Evolutionary conservation across 1,140 invertebrate genomes (phyloP), one percentile per base, ranked within the genome.

Genomic region (Leptonema lineaticorne): DNA sequence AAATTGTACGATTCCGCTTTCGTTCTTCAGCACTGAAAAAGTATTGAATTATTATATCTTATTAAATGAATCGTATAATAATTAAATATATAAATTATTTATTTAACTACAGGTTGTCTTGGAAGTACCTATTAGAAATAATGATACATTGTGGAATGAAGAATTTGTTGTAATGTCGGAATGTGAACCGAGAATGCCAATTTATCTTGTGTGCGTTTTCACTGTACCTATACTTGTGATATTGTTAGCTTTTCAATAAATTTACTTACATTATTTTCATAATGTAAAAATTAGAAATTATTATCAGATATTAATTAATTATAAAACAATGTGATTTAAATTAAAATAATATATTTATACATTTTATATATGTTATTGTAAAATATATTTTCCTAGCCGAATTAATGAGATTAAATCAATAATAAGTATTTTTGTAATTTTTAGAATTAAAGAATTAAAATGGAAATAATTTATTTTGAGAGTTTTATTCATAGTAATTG

Each of bases 91-190:
- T n/a, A n/a, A 14, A 45, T 20, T 37, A 33, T 27, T 3, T 66
- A 16, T 2, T 30, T 37, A 16, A 24, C 16, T 37, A 20, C 75
- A 82, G 81, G 83, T 88, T 0, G 85, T 88, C 0, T 76, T 88
- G 64, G 87, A 88, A 74, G 75, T 89, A 0, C 88, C 87, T 0
- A 70, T 88, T 0, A 79, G 79, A 1, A 81, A 83, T 63, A 87
- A 89, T 72, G 85, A 87, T 46, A 85, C 85, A 0, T 78, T 87
- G 0, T 91, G 88, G 87, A 90, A 91, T 76, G 84, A 91, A 69
- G 87, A 91, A 67, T 91, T 87, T 69, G 81, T 91, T 14, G 88
- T 88, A 0, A 83, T 89, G 16, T 89, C 89, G 0, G 87, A 87
- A 26, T 92, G 90, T 73, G 86, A 91, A 74, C 90, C 90, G 0